Percentiles rank a stretch among this genome's conserved stretches.
Conservation (phyloP, 2,888 invertebrate species). For the Junonia oenone region DNA sequence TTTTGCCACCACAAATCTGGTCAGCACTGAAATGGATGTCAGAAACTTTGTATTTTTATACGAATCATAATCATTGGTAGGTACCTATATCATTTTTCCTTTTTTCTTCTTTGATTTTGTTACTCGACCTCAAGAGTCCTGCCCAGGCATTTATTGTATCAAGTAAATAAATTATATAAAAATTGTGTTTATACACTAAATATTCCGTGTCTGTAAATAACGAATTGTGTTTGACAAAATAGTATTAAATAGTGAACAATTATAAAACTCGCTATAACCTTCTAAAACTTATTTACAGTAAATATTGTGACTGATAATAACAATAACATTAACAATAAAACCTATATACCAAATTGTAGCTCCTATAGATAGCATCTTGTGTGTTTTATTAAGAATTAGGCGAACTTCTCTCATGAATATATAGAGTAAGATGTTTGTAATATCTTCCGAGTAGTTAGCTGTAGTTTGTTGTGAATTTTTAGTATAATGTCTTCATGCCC, state of each 20-base stretch:
- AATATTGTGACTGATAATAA: neutral
- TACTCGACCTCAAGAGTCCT: too few species aligned
- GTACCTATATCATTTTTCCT: too few species aligned
- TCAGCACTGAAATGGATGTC: neutral
- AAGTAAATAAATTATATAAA: too few species aligned
- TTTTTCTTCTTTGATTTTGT: too few species aligned
- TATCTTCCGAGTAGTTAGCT: slow-evolving; percentile 14
- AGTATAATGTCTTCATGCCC: slow-evolving; percentile 60
- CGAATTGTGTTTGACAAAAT: neutral
- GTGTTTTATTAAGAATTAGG: slow-evolving; percentile 13
- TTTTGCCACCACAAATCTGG: neutral
- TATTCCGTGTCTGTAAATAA: neutral
- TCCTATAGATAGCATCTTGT: neutral
- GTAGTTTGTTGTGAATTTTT: slow-evolving; percentile 11
- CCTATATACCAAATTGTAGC: slow-evolving; percentile 1
- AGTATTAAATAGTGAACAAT: neutral
- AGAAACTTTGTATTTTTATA: neutral
- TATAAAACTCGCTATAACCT: too few species aligned
- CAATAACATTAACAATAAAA: neutral
- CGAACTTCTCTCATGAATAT: slow-evolving; percentile 26
- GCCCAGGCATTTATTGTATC: too few species aligned
- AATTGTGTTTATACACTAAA: too few species aligned
- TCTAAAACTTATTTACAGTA: neutral
- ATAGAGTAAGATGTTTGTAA: slow-evolving; percentile 20
- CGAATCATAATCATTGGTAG: neutral